phyloP scores from a whole-genome alignment of 2,888 invertebrate species.

The Aleiodes leptofemur region DNA sequence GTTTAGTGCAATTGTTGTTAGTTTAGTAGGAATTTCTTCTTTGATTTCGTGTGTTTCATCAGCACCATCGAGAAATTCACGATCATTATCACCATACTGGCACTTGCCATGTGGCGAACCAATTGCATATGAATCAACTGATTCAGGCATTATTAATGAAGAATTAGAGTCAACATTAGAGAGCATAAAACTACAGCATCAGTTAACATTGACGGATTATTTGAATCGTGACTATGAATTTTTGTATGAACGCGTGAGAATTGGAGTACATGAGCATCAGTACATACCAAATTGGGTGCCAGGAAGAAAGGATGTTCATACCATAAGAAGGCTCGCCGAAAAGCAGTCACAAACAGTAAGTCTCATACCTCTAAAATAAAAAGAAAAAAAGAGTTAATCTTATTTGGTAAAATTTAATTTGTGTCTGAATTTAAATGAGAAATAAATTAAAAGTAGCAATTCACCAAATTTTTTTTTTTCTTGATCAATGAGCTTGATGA shows the following conservation, averaged over 20 bases:
- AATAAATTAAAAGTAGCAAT: neutral
- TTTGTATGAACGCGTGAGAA: constrained; percentile 69
- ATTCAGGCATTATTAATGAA: constrained; percentile 55
- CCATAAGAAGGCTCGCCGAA: constrained; percentile 60
- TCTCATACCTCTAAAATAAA: constrained; percentile 19
- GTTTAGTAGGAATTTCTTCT: constrained; percentile 18
- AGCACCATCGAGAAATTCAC: constrained; percentile 52
- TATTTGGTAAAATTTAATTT: too few relatives aligned
- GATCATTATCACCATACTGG: constrained; percentile 64
- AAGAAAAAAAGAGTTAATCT: neutral
- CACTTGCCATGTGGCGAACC: constrained; percentile 69
- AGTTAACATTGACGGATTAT: constrained; percentile 67
- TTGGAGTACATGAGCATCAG: constrained; percentile 69
- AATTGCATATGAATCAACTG: constrained; percentile 52
- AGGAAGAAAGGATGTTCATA: constrained; percentile 66
- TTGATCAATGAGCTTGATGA: neutral
- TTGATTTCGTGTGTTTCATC: constrained; percentile 43
- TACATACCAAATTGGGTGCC: constrained; percentile 74
- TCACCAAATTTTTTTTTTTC: too few relatives aligned
- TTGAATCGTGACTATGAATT: constrained; percentile 70
- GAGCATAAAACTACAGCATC: constrained; percentile 67
- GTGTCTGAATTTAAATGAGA: neutral
- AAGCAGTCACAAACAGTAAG: constrained; percentile 61
- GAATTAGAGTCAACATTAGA: constrained; percentile 59
- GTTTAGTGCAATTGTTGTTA: constrained; percentile 37